Conservation (phyloP, 2,888 invertebrate genomes). For the Entomobrya multifasciata region DNA sequence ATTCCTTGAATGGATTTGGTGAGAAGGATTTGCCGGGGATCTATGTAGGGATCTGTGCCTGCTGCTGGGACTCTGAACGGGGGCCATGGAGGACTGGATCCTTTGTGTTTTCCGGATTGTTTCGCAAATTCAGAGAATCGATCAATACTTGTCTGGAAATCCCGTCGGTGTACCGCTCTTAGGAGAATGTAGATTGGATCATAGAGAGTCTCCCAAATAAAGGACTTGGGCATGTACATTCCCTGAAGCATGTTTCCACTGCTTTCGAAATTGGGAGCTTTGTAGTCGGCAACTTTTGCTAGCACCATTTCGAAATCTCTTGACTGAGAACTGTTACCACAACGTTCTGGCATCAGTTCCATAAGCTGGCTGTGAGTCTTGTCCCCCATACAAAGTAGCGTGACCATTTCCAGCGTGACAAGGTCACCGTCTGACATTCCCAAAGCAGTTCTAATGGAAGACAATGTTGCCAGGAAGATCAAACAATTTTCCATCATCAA, state of each 20-base stretch:
- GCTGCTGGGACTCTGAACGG: slow-evolving; percentile 88
- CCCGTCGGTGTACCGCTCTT: slow-evolving; percentile 93
- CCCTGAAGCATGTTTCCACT: slow-evolving; percentile 88
- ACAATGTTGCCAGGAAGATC: slow-evolving; percentile 93
- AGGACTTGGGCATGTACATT: slow-evolving; percentile 91
- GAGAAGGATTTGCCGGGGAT: slow-evolving; percentile 85
- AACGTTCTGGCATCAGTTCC: slow-evolving; percentile 97
- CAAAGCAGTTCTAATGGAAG: slow-evolving; percentile 93
- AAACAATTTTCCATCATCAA: slow-evolving; percentile 96
- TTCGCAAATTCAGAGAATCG: slow-evolving; percentile 91
- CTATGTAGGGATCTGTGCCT: slow-evolving; percentile 86
- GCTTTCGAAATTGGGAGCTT: slow-evolving; percentile 93
- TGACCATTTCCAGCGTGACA: slow-evolving; percentile 94
- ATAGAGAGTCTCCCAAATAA: slow-evolving; percentile 95
- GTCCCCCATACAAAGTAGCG: slow-evolving; percentile 94
- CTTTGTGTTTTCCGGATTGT: slow-evolving; percentile 84
- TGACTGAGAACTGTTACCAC: slow-evolving; percentile 91
- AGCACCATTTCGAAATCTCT: slow-evolving; percentile 92
- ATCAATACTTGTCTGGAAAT: slow-evolving; percentile 97
- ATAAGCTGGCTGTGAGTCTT: slow-evolving; percentile 97
- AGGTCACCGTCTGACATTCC: slow-evolving; percentile 86
- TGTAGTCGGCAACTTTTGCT: slow-evolving; percentile 91
- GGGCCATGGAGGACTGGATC: slow-evolving; percentile 87
- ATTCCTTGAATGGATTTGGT: slow-evolving; percentile 87
- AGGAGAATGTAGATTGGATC: slow-evolving; percentile 96